Evolutionary conservation across 2,888 invertebrate genomes (phyloP).

Genomic region (Pyrgus malvae): DNA sequence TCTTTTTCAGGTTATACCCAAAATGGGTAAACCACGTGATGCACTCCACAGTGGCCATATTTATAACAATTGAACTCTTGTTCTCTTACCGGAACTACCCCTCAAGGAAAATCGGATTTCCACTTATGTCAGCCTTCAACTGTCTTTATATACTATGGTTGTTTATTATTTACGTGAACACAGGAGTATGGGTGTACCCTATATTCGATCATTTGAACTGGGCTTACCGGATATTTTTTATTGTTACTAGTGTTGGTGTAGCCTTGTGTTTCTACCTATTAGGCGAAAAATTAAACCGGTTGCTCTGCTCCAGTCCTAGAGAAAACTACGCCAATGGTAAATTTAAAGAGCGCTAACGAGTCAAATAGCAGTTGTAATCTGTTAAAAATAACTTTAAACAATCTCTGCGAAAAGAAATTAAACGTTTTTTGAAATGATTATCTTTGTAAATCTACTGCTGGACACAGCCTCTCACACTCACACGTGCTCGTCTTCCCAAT

Average conservation of each 20-base stretch:
- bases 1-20: constrained; percentile 88
- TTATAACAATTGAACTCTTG: constrained; percentile 87
- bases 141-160: constrained; percentile 87
- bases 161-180: constrained; percentile 84
- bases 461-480: too few relatives aligned
- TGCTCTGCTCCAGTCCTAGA: constrained; percentile 81
- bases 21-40: constrained; percentile 93
- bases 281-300: constrained; percentile 87
- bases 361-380: too few relatives aligned
- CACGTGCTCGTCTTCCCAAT: too few relatives aligned
- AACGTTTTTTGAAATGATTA: too few relatives aligned
- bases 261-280: constrained; percentile 83
- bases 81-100: constrained; percentile 89
- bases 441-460: too few relatives aligned
- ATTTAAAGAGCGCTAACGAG: constrained; percentile 28
- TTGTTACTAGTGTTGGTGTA: constrained; percentile 80
- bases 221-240: constrained; percentile 86
- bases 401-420: too few relatives aligned
- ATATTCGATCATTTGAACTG: constrained; percentile 88
- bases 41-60: constrained; percentile 91
- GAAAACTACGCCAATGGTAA: constrained; percentile 31
- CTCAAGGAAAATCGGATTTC: constrained; percentile 82
- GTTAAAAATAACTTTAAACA: too few relatives aligned
- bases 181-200: constrained; percentile 94
- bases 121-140: constrained; percentile 81